Evolutionary conservation across 2,113 vertebrate species (phyloP).

Genomic region (Mesoclemmys tuberculata): DNA sequence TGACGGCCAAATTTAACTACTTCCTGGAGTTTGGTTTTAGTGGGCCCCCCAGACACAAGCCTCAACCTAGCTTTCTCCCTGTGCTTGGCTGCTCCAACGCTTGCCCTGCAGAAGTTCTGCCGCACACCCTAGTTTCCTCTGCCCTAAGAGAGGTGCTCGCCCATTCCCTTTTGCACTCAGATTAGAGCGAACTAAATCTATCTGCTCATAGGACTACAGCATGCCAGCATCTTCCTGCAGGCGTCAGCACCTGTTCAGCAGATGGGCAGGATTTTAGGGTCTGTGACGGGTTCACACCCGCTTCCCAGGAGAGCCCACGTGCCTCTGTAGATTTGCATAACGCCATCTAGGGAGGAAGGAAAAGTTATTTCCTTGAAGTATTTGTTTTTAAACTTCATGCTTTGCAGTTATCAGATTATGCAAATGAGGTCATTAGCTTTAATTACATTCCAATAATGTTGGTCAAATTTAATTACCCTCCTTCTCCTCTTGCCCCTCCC

Average conservation of each 20-base stretch:
- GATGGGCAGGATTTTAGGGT: neutral
- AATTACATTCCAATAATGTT: conserved; percentile 32
- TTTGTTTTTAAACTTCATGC: neutral
- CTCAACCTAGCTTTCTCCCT: neutral
- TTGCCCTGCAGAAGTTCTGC: neutral
- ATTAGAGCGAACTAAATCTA: neutral
- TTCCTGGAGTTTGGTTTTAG: neutral
- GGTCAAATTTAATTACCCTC: conserved; percentile 67
- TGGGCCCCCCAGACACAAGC: neutral
- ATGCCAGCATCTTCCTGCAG: neutral
- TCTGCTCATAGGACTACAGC: neutral
- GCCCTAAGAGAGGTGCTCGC: neutral
- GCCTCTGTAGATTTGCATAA: neutral
- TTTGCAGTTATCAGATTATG: conserved; percentile 2
- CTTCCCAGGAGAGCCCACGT: neutral
- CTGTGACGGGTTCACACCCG: neutral
- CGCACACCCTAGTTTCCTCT: neutral
- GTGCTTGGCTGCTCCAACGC: neutral
- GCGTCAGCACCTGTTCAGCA: neutral
- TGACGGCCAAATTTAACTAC: neutral
- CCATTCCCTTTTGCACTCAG: neutral
- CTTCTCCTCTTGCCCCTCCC: neutral
- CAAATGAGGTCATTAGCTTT: conserved; percentile 13
- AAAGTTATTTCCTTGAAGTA: neutral
- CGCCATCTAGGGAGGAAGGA: neutral